Base-by-base conservation (phyloP, 2,113 vertebrate species). In the Micronisus gabar region DNA sequence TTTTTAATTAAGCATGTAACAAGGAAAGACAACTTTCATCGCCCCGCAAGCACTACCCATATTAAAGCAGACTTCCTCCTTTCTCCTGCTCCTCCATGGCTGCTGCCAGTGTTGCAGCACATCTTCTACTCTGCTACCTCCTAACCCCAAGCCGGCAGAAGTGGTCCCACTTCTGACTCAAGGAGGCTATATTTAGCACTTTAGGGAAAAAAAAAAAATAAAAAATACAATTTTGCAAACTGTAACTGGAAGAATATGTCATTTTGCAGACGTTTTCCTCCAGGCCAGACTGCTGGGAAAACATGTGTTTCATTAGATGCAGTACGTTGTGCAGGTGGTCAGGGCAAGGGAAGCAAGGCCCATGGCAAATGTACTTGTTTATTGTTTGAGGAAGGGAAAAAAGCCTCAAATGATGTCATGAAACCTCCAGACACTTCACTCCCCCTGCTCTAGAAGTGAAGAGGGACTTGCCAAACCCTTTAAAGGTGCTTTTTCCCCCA, bases 31-130 rank as follows among this genome's bases (percentile, higher is more conserved):
- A 58, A 23, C n/a, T 73, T 47, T 29, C 41, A 26, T 2, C 10
- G 0, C 15, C 58, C 52, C 4, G 1, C 61, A 52, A 53, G 62
- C 6, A 5, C 59, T n/a, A 13, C 29, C 43, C 32, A 1, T 13
- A 19, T 7, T 12, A n/a, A 53, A 66, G 25, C 45, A 34, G 70
- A 34, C 11, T 26, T 67, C 63, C 67, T 53, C 52, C 40, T 66
- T 20, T 32, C 45, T 34, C 43, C 48, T 36, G 21, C 74, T 81
- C 22, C 38, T 34, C 53, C 11, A 3, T 2, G 1, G 52, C 45
- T 34, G 43, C 52, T 2, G 3, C n/a, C 22, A 22, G 47, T 10
- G 0, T 7, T 13, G 26, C 20, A 3, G 65, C 9, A 6, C 61
- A 34, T 67, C 53, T 4, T 67, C 53, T 4, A 32, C 45, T 16